Evolutionary conservation across 2,113 vertebrate species (phyloP), one percentile per base, ranked within the genome.

Genomic region (Platycercus adscitus): DNA sequence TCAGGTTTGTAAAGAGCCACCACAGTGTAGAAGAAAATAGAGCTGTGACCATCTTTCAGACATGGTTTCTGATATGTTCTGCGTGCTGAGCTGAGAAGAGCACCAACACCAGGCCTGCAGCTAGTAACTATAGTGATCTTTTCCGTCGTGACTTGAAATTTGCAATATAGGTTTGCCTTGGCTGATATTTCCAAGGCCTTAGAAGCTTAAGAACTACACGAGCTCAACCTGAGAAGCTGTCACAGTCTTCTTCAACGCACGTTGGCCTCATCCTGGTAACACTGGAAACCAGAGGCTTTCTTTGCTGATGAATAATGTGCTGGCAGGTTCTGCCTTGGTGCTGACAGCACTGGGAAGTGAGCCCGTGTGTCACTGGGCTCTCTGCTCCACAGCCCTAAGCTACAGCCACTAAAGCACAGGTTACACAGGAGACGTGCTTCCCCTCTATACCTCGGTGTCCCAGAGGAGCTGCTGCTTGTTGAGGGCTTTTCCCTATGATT

Each of bases 221-320:
- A 52, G 50, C 50, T 77, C 46, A 76, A 85, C 18, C 52, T 23
- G 81, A 55, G 93, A 72, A 64, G 31, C 46, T 33, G 18, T 87
- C 76, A 55, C 35, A 25, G 72, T 31, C 13, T 46, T 23, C 43
- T 86, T 71, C 37, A 61, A 53, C 37, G 60, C 46, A 35, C 39
- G 7, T 29, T 93, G 76, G 69, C 85, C 87, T 88, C 71, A 71
- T 91, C 49, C 76, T 90, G 86, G 46, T 87, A 6, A 29, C 6
- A 19, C 4, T 25, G 79, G 88, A 58, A 89, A 89, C 41, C 43
- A n/a, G 68, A 82, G 60, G 37, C 50, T 77, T 47, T 71, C 90
- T 92, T 77, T 95, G 76, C 68, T 80, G 94, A 84, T 97, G 95
- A 95, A 84, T 96, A 93, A 84, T 97, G 35, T 82, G 65, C 91